phyloP scores from a whole-genome alignment of 2,113 vertebrate genomes.

The Gracilinanus agilis region DNA sequence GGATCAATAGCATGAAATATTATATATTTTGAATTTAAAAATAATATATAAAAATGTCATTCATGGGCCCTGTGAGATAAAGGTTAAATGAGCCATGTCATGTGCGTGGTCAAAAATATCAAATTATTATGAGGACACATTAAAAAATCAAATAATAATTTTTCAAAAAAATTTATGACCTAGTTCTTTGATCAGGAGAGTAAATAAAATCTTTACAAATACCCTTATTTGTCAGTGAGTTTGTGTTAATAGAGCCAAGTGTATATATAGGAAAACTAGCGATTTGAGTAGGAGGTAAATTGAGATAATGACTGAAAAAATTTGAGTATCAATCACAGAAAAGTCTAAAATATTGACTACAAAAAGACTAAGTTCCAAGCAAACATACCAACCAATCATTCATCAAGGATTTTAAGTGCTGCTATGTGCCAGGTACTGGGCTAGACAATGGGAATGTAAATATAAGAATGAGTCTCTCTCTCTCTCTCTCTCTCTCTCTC shows the following conservation, averaged over 20 bases:
- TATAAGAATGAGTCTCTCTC: background rate
- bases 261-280: background rate
- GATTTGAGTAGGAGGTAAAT: background rate
- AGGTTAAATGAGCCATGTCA: background rate
- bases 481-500: too few species aligned
- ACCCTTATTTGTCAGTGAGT: background rate
- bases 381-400: background rate
- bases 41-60: background rate
- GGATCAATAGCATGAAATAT: background rate
- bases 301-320: background rate
- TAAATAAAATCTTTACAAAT: background rate
- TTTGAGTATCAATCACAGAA: background rate
- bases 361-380: background rate
- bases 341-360: background rate
- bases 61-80: background rate
- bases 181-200: background rate
- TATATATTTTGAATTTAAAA: background rate
- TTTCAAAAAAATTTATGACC: background rate
- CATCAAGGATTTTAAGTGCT: background rate
- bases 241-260: background rate
- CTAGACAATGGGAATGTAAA: background rate
- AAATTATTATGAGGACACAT: background rate
- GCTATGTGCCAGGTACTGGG: background rate
- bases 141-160: background rate
- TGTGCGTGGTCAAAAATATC: background rate